phyloP scores from a whole-genome alignment of 2,797 vertebrate genomes.

The Darevskia nairensis region DNA sequence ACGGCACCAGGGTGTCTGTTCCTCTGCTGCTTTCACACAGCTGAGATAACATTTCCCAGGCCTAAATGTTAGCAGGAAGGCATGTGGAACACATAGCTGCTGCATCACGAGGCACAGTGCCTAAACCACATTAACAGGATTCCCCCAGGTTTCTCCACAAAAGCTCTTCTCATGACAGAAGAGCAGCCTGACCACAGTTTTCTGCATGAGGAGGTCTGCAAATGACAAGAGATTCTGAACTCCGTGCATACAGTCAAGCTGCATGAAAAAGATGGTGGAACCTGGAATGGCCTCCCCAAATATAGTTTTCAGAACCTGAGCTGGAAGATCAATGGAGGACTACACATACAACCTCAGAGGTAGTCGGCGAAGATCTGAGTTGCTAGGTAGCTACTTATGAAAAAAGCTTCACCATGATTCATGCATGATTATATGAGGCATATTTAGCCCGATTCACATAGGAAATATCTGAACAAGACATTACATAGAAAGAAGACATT shows the following conservation, averaged over 20 bases:
- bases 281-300: background rate
- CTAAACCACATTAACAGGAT: slow-evolving; percentile 7
- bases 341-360: background rate
- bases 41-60: background rate
- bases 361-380: background rate
- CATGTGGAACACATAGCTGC: background rate
- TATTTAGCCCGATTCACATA: background rate
- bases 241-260: background rate
- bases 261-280: background rate
- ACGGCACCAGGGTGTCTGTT: background rate
- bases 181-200: background rate
- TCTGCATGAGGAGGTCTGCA: background rate
- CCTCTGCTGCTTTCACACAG: background rate
- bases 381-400: background rate
- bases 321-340: background rate
- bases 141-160: slow-evolving; percentile 12
- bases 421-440: background rate
- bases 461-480: background rate
- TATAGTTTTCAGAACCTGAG: background rate
- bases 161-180: background rate
- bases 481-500: background rate
- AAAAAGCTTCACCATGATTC: background rate
- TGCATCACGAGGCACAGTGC: slow-evolving; percentile 2
- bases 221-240: background rate
- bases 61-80: background rate